These are phyloP conservation scores for Luperina testacea DNA, from an alignment of 2,888 invertebrate species.

Conservation along the genomic window DNA sequence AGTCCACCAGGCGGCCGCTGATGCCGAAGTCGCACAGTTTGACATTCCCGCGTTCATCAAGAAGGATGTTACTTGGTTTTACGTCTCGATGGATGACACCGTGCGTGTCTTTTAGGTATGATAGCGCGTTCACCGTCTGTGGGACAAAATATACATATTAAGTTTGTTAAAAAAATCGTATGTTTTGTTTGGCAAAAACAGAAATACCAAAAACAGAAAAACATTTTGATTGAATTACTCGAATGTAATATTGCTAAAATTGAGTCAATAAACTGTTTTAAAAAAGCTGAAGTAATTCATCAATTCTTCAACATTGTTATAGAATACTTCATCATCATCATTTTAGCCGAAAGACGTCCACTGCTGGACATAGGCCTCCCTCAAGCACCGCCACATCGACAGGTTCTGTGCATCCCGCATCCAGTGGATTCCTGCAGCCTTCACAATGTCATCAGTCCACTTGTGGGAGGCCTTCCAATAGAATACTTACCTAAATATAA, in stretches of 20 bases:
- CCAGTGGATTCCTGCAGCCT: too few species aligned
- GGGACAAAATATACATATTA: slow-evolving; percentile 17
- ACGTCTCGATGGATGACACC: slow-evolving; percentile 99
- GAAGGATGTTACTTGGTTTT: slow-evolving; percentile 99
- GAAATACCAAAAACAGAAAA: background rate
- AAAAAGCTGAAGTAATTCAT: background rate
- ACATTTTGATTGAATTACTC: background rate
- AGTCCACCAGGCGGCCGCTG: slow-evolving; percentile 99
- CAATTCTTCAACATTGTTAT: background rate
- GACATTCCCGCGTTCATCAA: slow-evolving; percentile 98
- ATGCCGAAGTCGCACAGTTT: slow-evolving; percentile 99
- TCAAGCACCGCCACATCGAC: too few species aligned
- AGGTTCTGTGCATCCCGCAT: too few species aligned
- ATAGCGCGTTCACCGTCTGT: slow-evolving; percentile 98
- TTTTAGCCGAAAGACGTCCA: background rate
- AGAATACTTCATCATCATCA: background rate
- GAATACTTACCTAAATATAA: background rate
- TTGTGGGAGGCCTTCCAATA: too few species aligned
- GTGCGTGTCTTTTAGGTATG: slow-evolving; percentile 99
- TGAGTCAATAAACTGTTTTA: too few species aligned
- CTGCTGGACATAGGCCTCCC: background rate
- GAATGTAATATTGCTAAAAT: background rate
- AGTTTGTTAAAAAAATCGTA: background rate
- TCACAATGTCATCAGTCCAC: too few species aligned
- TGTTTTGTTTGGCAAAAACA: background rate